Base-by-base conservation (phyloP, 2,113 vertebrate species). In the Ictalurus punctatus region DNA sequence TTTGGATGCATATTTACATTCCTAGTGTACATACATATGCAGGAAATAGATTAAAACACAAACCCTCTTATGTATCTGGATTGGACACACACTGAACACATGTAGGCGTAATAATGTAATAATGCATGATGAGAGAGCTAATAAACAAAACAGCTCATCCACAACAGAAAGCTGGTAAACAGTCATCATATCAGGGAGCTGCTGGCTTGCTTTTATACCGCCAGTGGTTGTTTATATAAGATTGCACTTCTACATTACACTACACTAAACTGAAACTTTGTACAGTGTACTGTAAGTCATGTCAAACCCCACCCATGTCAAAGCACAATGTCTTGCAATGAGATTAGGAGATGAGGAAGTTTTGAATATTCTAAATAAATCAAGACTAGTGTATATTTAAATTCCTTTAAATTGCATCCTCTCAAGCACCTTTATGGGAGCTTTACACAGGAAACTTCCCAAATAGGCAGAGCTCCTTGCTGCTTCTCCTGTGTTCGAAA, bases 21-120 rank as follows among this genome's bases (percentile, higher is more conserved):
- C 84, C 88, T 90, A 83, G 80, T 87, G 86, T 86, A 87, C 88
- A 65, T 83, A 71, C 30, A 91, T 71, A 82, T 90, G 52, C 61
- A 88, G 44, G 23, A 73, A 48, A 79, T 56, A 81, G n/a, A 91
- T 92, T 87, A 89, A 44, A 2, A 58, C 73, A 87, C 34, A 78
- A 40, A 86, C 59, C 3, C 40, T 76, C 1, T 48, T 12, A 23
- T 13, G 37, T 23, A 25, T 44, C 40, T 25, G 4, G 48, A 9
- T 76, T 44, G 85, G 44, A 89, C 21, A 87, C 48, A 48, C 65
- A 80, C 81, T 76, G 74, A 48, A 48, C 9, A 74, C 37, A 23
- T 23, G 73, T 44, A 76, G 73, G 73, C 3, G 9, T 76, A 76
- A 48, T 44, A 76, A 76, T 37, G 17, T 71, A 10, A 74, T 23